Percentiles rank a stretch among this genome's conserved stretches.
These are phyloP conservation scores for Calameuta pallipes DNA, from an alignment of 2,888 invertebrate genomes.

Conservation along the genomic window DNA sequence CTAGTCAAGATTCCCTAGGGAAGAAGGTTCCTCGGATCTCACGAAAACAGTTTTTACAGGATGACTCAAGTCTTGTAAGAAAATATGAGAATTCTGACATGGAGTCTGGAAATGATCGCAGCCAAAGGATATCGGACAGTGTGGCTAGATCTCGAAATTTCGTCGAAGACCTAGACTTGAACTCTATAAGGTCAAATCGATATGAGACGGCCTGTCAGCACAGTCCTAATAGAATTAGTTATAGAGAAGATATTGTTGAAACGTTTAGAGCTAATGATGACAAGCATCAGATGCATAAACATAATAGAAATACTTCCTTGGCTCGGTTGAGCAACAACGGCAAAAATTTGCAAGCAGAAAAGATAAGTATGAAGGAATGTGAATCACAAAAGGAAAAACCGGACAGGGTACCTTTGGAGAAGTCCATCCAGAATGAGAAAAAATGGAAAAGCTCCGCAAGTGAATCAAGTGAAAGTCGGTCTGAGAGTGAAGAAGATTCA, in stretches of 20 bases:
- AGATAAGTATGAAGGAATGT: neutral
- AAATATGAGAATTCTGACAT: neutral
- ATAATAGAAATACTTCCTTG: neutral
- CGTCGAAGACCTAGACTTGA: neutral
- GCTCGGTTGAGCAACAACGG: neutral
- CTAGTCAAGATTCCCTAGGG: constrained; percentile 25
- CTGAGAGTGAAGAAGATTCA: constrained; percentile 28
- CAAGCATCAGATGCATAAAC: neutral
- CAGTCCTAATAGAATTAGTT: neutral
- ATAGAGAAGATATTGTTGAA: constrained; percentile 1
- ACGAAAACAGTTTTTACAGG: neutral
- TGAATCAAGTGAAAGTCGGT: constrained; percentile 35
- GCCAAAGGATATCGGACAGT: neutral
- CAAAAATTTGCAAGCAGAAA: neutral
- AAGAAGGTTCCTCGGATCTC: neutral
- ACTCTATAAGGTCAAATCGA: neutral
- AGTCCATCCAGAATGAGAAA: neutral
- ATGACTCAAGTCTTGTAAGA: neutral
- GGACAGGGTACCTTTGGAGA: neutral
- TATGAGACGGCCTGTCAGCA: neutral
- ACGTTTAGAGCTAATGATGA: constrained; percentile 15
- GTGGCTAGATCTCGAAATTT: neutral
- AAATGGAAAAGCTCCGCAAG: constrained; percentile 21
- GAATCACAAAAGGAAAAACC: neutral
- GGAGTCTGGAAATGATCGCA: neutral